phyloP scores from a whole-genome alignment of 2,113 vertebrate species.

The Suricata suricatta region DNA sequence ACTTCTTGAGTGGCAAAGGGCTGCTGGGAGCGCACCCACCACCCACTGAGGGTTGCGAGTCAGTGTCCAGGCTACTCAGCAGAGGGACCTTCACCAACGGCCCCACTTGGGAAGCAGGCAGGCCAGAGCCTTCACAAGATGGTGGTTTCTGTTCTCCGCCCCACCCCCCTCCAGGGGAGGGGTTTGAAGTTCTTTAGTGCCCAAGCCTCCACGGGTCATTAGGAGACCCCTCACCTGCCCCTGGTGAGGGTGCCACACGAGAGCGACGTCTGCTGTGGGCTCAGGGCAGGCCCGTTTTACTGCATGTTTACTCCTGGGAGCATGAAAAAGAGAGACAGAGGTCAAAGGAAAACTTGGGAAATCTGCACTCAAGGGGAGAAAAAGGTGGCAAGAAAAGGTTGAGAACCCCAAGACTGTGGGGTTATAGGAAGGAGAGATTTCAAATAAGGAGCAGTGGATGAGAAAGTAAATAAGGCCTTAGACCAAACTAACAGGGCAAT shows the following conservation, averaged over 20 bases:
- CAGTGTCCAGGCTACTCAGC: neutral
- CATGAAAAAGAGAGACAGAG: neutral
- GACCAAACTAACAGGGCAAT: neutral
- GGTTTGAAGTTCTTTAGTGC: neutral
- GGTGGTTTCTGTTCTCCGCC: no score
- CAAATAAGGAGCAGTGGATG: neutral
- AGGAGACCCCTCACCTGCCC: neutral
- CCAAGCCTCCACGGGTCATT: fast-evolving
- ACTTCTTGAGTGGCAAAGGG: neutral
- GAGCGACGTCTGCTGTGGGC: neutral
- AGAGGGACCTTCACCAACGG: neutral
- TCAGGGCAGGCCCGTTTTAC: neutral
- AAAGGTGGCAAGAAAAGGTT: neutral
- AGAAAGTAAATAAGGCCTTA: neutral
- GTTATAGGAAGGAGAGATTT: neutral
- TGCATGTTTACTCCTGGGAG: neutral
- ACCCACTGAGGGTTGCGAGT: neutral
- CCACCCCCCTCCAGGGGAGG: neutral
- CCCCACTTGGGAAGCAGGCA: neutral
- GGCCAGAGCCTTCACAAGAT: neutral
- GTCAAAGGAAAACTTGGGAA: neutral
- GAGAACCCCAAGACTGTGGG: neutral
- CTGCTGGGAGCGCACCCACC: neutral
- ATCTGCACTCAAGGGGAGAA: neutral
- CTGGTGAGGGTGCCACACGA: neutral